Evolutionary conservation across 2,888 invertebrate genomes (phyloP), one percentile per base, ranked within the genome.

Genomic region (Ariolimax columbianus): DNA sequence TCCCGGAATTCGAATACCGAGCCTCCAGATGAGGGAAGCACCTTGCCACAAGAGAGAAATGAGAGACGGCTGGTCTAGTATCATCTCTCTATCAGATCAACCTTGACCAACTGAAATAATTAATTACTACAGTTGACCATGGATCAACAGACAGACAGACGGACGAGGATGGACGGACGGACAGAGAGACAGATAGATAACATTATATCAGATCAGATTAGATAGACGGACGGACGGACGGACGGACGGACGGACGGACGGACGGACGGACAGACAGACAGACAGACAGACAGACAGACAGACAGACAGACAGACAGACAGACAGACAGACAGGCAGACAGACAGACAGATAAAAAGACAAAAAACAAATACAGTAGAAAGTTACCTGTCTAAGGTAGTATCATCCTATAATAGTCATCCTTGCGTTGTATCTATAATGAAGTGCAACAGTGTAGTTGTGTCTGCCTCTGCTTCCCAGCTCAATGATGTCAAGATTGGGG

Each of bases 401-500:
- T n/a, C n/a, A n/a, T n/a, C n/a, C n/a, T n/a, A n/a, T n/a, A n/a
- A n/a, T n/a, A n/a, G n/a, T n/a, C n/a, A n/a, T n/a, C n/a, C n/a
- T n/a, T n/a, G n/a, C n/a, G n/a, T n/a, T n/a, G n/a, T n/a, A n/a
- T n/a, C n/a, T n/a, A n/a, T n/a, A n/a, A n/a, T n/a, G n/a, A n/a
- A n/a, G n/a, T 47, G 14, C 6, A 47, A 47, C 47, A 47, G 47
- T 47, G 47, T 59, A 26, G 59, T 17, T 59, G 4, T 66, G 36
- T 68, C 1, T 2, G 9, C 38, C n/a, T 26, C 30, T 80, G 1
- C n/a, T 47, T 26, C 33, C 0, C 73, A 82, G 82, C 63, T 82
- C 38, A 82, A 77, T 82, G 75, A 82, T 73, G 75, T 75, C 11
- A 82, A 75, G 26, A 75, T 38, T 40, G 82, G 82, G 40, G 82